Percentiles rank a stretch among this genome's conserved stretches.
These are phyloP conservation scores for Dallia pectoralis DNA, from an alignment of 2,797 vertebrate species.

Conservation along the genomic window DNA sequence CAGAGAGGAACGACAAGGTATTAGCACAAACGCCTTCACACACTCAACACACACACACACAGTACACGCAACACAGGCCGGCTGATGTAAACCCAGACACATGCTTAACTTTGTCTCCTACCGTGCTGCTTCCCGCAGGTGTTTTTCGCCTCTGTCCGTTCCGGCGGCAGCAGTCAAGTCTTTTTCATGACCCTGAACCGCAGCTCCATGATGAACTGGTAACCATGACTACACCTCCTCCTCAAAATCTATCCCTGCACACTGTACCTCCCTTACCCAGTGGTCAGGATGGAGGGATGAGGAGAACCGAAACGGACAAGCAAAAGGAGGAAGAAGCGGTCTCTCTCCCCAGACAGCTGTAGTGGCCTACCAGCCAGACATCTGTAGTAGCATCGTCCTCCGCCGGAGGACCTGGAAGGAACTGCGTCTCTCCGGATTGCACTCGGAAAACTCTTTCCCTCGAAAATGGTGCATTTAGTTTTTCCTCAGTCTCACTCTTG, in stretches of 20 bases:
- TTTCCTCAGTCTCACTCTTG: not conserved
- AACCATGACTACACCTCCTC: conserved; percentile 63
- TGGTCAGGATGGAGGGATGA: conserved; percentile 33
- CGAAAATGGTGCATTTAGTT: not conserved
- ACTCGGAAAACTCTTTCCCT: not conserved
- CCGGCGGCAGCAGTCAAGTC: conserved; percentile 98
- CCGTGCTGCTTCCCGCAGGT: conserved; percentile 74
- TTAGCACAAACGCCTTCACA: not conserved
- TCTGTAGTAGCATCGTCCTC: not conserved
- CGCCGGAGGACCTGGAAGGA: not conserved
- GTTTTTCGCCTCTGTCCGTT: conserved; percentile 97
- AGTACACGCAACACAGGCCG: not conserved
- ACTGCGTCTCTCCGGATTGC: not conserved
- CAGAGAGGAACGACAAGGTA: conserved; percentile 98
- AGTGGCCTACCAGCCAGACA: not conserved
- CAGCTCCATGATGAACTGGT: conserved; percentile 99
- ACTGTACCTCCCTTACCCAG: conserved; percentile 52
- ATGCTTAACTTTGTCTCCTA: not conserved
- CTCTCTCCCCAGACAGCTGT: not conserved
- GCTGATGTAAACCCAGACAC: not conserved
- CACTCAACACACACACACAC: not conserved
- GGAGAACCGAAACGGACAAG: conserved; percentile 22
- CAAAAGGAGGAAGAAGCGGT: conserved; percentile 4
- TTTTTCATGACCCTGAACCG: conserved; percentile 99
- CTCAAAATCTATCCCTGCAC: conserved; percentile 26